Evolutionary conservation across 2,888 invertebrate genomes (phyloP), one percentile per base, ranked within the genome.

Genomic region (Vesta saturnalis): DNA sequence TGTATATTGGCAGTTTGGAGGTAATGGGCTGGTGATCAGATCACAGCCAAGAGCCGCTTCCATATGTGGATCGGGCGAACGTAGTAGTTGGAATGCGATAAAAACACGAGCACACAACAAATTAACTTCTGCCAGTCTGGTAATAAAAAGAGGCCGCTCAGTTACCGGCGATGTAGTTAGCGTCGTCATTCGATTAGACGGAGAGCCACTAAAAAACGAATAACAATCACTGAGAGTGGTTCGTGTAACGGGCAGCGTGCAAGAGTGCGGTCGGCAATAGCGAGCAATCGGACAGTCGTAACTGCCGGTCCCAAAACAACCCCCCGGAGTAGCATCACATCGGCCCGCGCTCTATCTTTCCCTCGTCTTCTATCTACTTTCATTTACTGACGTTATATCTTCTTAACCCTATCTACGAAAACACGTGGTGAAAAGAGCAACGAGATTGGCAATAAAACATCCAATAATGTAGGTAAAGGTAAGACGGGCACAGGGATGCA

Each of bases 221-320:
- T 80, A 80, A 81, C 81, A 81, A 81, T 81, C 81, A 80, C 79
- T 77, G 79, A 76, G 74, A 76, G 74, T 74, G 74, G 72, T 71
- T 68, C 76, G 75, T 75, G 77, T 70, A 73, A 73, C 74, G 73
- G 73, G 74, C 74, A 71, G 76, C 71, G 72, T 67, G 72, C 69
- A 73, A 69, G 75, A 67, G 67, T 64, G 72, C 72, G 75, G 75
- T 61, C 74, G 75, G 79, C 78, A 73, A 78, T 79, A 78, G 77
- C 75, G 76, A 86, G 88, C 88, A 88, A 89, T 89, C 88, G 88
- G 85, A 85, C 82, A 80, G 80, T 87, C 87, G 88, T 88, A 88
- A 88, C 88, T 85, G 87, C 86, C 86, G 86, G 86, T 86, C 87
- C 86, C 84, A 85, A 82, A 86, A 88, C 84, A 79, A 85, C 87